Base-by-base conservation (phyloP, 2,113 vertebrate species). In the Callorhinus ursinus region DNA sequence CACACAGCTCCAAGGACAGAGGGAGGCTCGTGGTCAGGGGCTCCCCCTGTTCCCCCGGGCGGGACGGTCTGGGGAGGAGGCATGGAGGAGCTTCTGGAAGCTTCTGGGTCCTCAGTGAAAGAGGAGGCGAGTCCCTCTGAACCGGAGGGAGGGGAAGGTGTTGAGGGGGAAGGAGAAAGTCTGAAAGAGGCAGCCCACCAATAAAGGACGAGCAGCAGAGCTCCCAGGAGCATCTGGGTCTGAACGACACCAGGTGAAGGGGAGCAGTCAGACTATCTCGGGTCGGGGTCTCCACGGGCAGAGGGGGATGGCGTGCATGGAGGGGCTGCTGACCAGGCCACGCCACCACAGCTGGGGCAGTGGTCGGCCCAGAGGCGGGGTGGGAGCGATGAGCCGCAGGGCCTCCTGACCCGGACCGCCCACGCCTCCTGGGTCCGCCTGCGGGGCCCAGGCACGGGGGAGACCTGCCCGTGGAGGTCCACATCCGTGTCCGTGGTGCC, bases 181-280 rank as follows among this genome's bases (percentile, higher is more conserved):
- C 13, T 12, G 24, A 28, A 2, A 1, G 5, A 16, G 55, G 24
- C 12, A 1, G 11, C 7, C 16, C 9, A 0, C 79, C 57, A 28
- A 7, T 14, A 10, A 2, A 7, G n/a, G 53, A 11, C 0, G 19
- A n/a, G 33, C 65, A 26, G 39, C 28, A 5, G 77, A 46, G 7
- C 5, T 12, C 13, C 14, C 0, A 2, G 31, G 0, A 2, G 15
- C 19, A 0, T 3, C 7, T 2, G 5, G 21, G 31, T 7, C 33
- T n/a, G 18, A 26, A 2, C 10, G 0, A 22, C 46, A 24, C 19
- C 76, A 53, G 24, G 22, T 3, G 7, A 42, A 57, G 51, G 1
- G 4, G 8, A 33, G 33, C 7, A 14, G 5, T 16, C 28, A 0
- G 63, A 33, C 31, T 65, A 12, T 16, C 67, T 18, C 65, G 4